Base-by-base conservation (phyloP, 2,888 invertebrate species). In the Scaptodrosophila latifasciaeformis region DNA sequence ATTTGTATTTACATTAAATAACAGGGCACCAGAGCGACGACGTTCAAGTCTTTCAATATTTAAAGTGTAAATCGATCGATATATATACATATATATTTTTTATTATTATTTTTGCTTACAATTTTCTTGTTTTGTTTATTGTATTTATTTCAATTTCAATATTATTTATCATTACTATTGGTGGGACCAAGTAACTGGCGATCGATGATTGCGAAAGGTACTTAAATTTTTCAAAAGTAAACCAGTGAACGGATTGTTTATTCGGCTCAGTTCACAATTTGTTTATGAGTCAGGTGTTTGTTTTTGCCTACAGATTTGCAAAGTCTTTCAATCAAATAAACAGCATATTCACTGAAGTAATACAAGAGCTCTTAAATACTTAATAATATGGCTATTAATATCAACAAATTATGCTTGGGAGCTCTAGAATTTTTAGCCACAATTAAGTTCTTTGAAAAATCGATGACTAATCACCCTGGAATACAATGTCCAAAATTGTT, bases 121-220 rank as follows among this genome's bases (percentile, higher is more conserved):
- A 35, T 17, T 31, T 24, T 24, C 24, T 24, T 24, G 15, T 52
- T 62, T 44, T 72, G 75, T 75, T 72, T 75, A 75, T 60, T 66
- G 79, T 72, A 72, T 75, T 78, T 64, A 78, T 71, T 72, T 62
- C 72, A 70, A 75, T 72, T 72, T 75, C 69, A 75, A 72, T 72
- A 78, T 59, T 68, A 62, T 72, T 71, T 69, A 66, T 72, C 59
- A 58, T 35, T 40, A n/a, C 9, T n/a, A 10, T 24, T 24, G n/a
- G 3, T 37, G 18, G 15, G 37, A 7, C 24, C 24, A 24, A 17
- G 17, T 37, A 15, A 12, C 18, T 39, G 39, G 15, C 2, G 10
- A 12, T 15, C 40, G 49, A 39, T 52, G 31, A 51, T 58, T 59
- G 58, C 58, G 39, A 59, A 59, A 58, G 59, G 37, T 29, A 62